Base-by-base conservation (phyloP, 2,888 invertebrate genomes). In the Lasioglossum leucozonium region DNA sequence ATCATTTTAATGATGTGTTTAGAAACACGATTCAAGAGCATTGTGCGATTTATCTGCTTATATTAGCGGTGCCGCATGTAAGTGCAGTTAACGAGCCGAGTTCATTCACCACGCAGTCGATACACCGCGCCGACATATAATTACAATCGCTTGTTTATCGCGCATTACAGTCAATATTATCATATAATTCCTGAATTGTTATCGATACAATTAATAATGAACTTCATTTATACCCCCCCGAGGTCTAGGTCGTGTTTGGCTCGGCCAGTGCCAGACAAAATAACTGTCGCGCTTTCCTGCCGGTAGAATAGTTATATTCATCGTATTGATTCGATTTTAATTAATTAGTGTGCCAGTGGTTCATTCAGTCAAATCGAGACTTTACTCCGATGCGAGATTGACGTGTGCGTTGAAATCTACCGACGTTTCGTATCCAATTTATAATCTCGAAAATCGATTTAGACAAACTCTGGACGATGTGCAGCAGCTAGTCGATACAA, bases 201-300 rank as follows among this genome's bases (percentile, higher is more conserved):
- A 37, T 67, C 22, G 34, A 22, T 37, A 67, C 34, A 22, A 67
- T 67, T 67, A 67, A 37, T 67, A 37, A 22, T 67, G 67, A 67
- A 34, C 22, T 67, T 37, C 22, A 22, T 22, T 22, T 18, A 18
- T 11, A 13, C 18, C 37, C 18, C 18, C 18, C 16, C 22, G 37
- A 67, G 67, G 22, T 67, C 67, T 67, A 67, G 67, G 67, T 67
- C 67, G 34, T 22, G 34, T 34, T 67, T 37, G 18, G 37, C 11
- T 37, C 22, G n/a, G 18, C 11, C 37, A n/a, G 37, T 8, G 67
- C 26, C 55, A 18, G 34, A 22, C 67, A 22, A 34, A 37, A 37
- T 37, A 37, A 18, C 37, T 37, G 67, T 22, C 34, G 16, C 18
- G 1, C 47, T 65, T 18, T 34, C 34, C 13, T 26, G 18, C 18